These are phyloP conservation scores for Hyaena hyaena DNA, from an alignment of 2,113 vertebrate species.

Conservation along the genomic window DNA sequence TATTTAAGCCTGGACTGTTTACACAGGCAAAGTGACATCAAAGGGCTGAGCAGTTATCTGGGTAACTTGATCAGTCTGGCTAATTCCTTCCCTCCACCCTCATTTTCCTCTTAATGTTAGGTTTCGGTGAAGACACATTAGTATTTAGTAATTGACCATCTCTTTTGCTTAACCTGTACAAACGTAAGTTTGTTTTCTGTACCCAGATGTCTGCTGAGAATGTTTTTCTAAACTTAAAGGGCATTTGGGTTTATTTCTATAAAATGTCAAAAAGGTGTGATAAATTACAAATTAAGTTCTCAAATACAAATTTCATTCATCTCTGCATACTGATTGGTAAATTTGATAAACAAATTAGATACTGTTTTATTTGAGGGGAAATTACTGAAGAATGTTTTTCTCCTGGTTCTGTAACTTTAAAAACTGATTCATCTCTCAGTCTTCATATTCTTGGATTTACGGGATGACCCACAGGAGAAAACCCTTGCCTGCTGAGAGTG, in stretches of 20 bases:
- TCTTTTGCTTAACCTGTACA: constrained; percentile 39
- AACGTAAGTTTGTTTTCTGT: constrained; percentile 41
- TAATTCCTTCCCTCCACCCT: neutral
- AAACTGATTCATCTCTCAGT: neutral
- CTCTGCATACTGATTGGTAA: constrained; percentile 22
- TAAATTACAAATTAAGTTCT: constrained; percentile 52
- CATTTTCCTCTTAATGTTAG: neutral
- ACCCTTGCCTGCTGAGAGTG: neutral
- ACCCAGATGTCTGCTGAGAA: constrained; percentile 29
- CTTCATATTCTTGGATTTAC: neutral
- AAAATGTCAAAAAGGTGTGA: constrained; percentile 44
- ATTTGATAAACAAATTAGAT: constrained; percentile 37
- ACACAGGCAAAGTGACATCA: neutral
- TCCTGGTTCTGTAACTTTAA: neutral
- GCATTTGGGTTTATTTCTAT: constrained; percentile 66
- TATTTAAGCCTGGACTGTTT: neutral
- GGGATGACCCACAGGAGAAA: neutral
- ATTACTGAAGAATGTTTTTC: constrained; percentile 33
- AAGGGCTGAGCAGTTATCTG: constrained; percentile 43
- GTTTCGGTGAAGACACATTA: constrained; percentile 28
- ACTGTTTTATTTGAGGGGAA: constrained; percentile 36
- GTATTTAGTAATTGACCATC: constrained; percentile 18
- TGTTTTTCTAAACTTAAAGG: constrained; percentile 60
- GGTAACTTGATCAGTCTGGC: neutral
- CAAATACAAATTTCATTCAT: constrained; percentile 51